These are phyloP conservation scores for Calycopis cecrops DNA, from an alignment of 1,140 invertebrate genomes.

Conservation along the genomic window DNA sequence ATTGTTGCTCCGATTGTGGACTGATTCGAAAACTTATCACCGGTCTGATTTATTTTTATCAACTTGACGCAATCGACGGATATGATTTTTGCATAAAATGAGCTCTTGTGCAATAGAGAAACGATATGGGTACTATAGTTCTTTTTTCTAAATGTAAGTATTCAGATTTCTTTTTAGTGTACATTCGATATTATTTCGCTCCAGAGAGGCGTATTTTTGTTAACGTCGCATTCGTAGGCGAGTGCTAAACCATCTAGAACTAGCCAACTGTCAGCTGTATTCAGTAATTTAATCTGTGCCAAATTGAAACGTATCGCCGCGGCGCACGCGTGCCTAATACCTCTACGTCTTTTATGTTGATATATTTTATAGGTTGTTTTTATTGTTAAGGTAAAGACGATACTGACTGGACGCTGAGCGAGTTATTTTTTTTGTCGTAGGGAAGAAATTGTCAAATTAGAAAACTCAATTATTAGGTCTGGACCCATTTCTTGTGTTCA, in stretches of 20 bases:
- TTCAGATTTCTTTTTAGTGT: slow-evolving; percentile 47
- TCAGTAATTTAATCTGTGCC: slow-evolving; percentile 42
- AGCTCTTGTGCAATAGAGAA: slow-evolving; percentile 62
- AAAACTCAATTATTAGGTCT: slow-evolving; percentile 71
- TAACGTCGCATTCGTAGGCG: slow-evolving; percentile 26
- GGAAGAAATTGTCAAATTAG: slow-evolving; percentile 61
- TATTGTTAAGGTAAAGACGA: slow-evolving; percentile 70
- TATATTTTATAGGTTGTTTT: slow-evolving; percentile 73
- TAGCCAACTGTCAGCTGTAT: slow-evolving; percentile 35
- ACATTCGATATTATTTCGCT: slow-evolving; percentile 50
- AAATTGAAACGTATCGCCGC: slow-evolving; percentile 48
- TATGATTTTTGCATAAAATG: slow-evolving; percentile 61
- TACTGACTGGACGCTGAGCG: slow-evolving; percentile 34
- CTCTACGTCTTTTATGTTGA: slow-evolving; percentile 67
- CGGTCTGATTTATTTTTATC: slow-evolving; percentile 14
- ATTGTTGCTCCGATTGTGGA: slow-evolving; percentile 31
- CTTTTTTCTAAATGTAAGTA: slow-evolving; percentile 39
- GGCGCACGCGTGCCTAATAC: slow-evolving; percentile 35
- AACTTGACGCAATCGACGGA: slow-evolving; percentile 26
- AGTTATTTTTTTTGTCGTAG: slow-evolving; percentile 54
- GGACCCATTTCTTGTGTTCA: slow-evolving; percentile 69
- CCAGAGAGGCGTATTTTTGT: slow-evolving; percentile 34
- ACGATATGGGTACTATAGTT: slow-evolving; percentile 62
- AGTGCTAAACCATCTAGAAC: slow-evolving; percentile 66
- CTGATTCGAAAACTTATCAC: neutral